Percentiles rank a stretch among this genome's conserved stretches.
These are phyloP conservation scores for Heliocidaris erythrogramma DNA, from an alignment of 35 echinoderm and acorn worm genomes.

Conservation along the genomic window DNA sequence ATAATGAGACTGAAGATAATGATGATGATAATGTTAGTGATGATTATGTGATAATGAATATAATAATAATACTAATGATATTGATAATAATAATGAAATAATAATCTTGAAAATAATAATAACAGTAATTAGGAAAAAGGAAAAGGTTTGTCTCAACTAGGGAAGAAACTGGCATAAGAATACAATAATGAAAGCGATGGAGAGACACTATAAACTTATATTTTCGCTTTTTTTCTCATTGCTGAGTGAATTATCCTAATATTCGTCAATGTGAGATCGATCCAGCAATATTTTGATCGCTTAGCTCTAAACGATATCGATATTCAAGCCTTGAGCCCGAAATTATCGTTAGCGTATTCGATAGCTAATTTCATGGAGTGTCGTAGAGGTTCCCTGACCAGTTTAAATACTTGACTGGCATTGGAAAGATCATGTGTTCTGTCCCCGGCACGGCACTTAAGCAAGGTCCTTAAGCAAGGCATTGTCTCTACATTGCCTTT, in stretches of 20 bases:
- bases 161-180: too few species aligned
- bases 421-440: too few species aligned
- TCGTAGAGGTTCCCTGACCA: too few species aligned
- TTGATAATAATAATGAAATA: background rate
- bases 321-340: background rate
- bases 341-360: background rate
- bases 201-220: too few species aligned
- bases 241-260: too few species aligned
- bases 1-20: background rate
- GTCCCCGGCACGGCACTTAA: too few species aligned
- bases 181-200: too few species aligned
- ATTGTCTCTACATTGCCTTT: too few species aligned
- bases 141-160: too few species aligned
- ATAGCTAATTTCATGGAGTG: background rate
- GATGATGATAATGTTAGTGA: background rate
- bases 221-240: too few species aligned
- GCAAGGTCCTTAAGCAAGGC: too few species aligned
- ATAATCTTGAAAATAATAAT: background rate
- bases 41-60: background rate
- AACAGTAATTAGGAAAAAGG: background rate
- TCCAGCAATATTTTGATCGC: background rate
- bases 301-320: background rate
- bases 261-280: background rate
- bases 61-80: background rate
- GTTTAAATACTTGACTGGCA: too few species aligned